These are phyloP conservation scores for Ariopsis seemanni DNA, from an alignment of 2,113 vertebrate genomes.

Conservation along the genomic window DNA sequence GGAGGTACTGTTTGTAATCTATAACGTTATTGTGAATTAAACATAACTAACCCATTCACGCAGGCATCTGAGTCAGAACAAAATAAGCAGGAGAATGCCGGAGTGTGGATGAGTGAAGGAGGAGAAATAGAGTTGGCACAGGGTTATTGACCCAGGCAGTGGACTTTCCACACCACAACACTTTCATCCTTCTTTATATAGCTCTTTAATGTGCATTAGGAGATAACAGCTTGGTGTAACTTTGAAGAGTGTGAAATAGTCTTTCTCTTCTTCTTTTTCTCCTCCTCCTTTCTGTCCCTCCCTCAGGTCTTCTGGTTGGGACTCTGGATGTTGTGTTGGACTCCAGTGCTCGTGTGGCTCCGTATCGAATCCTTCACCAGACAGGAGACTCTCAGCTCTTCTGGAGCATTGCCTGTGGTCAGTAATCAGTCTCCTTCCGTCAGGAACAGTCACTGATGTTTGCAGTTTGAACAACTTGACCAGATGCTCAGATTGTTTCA, in stretches of 20 bases:
- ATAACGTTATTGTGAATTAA: neutral
- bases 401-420: conserved; percentile 93
- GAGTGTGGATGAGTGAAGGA: neutral
- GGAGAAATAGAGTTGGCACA: neutral
- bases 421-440: conserved; percentile 48
- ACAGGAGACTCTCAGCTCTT: conserved; percentile 93
- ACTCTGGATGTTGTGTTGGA: conserved; percentile 96
- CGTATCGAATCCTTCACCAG: conserved; percentile 94
- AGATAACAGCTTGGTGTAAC: conserved; percentile 6
- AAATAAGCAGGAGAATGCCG: neutral
- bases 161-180: neutral
- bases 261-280: neutral
- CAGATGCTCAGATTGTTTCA: neutral
- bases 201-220: neutral
- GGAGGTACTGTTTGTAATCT: too few relatives aligned
- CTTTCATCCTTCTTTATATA: neutral
- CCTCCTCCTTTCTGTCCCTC: conserved; percentile 28
- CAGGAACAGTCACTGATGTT: neutral
- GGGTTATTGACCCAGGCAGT: conserved; percentile 2
- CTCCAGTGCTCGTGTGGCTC: conserved; percentile 94
- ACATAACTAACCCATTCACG: conserved; percentile 5
- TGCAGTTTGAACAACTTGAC: neutral
- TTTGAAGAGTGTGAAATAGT: neutral
- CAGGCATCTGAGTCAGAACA: neutral
- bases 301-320: conserved; percentile 88